Percentiles rank a stretch among this genome's conserved stretches.
These are phyloP conservation scores for Brachionus rubens DNA, from an alignment of 1,140 invertebrate species.

Conservation along the genomic window DNA sequence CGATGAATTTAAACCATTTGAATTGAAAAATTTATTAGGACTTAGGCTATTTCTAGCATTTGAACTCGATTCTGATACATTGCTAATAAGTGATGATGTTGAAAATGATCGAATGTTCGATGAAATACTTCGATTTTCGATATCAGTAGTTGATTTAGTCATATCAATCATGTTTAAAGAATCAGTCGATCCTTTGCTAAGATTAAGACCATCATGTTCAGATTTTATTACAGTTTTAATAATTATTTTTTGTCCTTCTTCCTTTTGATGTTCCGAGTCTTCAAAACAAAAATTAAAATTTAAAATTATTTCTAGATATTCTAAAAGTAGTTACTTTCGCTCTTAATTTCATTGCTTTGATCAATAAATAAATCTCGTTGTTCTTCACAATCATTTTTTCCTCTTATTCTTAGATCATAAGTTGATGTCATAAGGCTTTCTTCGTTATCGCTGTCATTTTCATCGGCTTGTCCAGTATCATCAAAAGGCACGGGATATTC, in stretches of 20 bases:
- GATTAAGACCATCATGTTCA: neutral
- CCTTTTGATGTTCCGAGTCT: neutral
- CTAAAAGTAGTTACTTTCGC: neutral
- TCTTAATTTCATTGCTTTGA: neutral
- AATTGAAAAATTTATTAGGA: neutral
- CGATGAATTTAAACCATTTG: neutral
- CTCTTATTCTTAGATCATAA: neutral
- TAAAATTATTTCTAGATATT: too few species aligned
- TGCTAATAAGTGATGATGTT: neutral
- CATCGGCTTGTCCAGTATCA: neutral
- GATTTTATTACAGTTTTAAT: neutral
- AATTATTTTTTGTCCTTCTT: slow-evolving; percentile 6
- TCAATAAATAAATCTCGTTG: too few species aligned
- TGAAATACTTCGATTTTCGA: neutral
- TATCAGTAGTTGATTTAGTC: neutral
- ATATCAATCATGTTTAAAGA: neutral
- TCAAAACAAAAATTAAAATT: neutral
- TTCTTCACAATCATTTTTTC: neutral
- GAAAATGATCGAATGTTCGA: neutral
- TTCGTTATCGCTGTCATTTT: neutral
- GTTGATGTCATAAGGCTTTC: neutral
- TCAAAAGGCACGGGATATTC: neutral
- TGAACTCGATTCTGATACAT: neutral
- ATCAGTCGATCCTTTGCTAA: neutral
- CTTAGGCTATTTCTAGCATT: neutral